Conservation (phyloP, 2,113 vertebrate species). For the Oryctolagus cuniculus region mOryCun1.1 NC_091453.1:100798001-100798500, state of each 20-base stretch:
- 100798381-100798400: slow-evolving; percentile 40
- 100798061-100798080: not conserved
- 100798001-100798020: not conserved
- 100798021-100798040: not conserved
- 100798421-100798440: slow-evolving; percentile 44
- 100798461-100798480: not conserved
- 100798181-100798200: not conserved
- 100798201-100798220: not conserved
- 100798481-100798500: slow-evolving; percentile 45
- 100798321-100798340: not conserved
- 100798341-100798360: slow-evolving; percentile 58
- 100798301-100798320: slow-evolving; percentile 6
- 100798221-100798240: not conserved
- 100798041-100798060: not conserved
- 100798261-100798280: not conserved
- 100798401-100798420: slow-evolving; percentile 28
- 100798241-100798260: not conserved
- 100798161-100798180: not conserved
- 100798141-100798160: not conserved
- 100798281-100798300: not conserved
- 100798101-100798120: not conserved
- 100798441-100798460: slow-evolving; percentile 50
- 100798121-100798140: not conserved
- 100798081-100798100: not conserved
- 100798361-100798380: not conserved